A percentile compares a stretch with the other conserved stretches of the same genome.
Conservation (phyloP, 2,888 invertebrate species). For the Coremacera marginata region DNA sequence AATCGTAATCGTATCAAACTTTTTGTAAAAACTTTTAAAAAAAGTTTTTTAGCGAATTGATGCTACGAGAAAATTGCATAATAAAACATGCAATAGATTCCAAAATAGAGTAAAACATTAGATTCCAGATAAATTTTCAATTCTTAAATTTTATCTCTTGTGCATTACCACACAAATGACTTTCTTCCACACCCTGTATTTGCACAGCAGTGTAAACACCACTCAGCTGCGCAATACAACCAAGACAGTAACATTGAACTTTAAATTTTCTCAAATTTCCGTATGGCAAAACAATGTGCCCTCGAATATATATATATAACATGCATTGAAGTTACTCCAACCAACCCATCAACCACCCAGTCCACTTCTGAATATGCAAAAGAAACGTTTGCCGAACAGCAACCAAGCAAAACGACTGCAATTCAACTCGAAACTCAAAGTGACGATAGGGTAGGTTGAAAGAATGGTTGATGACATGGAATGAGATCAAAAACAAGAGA, state of each 20-base stretch:
- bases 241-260: slow-evolving; percentile 29
- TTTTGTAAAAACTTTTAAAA: no score
- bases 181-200: neutral
- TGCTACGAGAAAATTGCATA: no score
- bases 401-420: neutral
- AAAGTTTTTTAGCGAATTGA: no score
- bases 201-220: neutral
- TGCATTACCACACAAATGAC: no score
- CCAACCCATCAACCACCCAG: neutral
- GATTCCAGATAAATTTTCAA: no score
- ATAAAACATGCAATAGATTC: no score
- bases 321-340: neutral
- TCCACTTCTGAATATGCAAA: neutral
- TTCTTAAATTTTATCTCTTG: no score
- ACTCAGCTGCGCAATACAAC: neutral
- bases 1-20: no score
- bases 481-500: slow-evolving; percentile 9
- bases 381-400: neutral
- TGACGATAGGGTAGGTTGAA: neutral
- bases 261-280: neutral
- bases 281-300: neutral
- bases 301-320: neutral
- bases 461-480: neutral
- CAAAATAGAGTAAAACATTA: no score
- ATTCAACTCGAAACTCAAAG: neutral